phyloP scores from a whole-genome alignment of 1,140 invertebrate genomes.

The Lucilia cuprina region DNA sequence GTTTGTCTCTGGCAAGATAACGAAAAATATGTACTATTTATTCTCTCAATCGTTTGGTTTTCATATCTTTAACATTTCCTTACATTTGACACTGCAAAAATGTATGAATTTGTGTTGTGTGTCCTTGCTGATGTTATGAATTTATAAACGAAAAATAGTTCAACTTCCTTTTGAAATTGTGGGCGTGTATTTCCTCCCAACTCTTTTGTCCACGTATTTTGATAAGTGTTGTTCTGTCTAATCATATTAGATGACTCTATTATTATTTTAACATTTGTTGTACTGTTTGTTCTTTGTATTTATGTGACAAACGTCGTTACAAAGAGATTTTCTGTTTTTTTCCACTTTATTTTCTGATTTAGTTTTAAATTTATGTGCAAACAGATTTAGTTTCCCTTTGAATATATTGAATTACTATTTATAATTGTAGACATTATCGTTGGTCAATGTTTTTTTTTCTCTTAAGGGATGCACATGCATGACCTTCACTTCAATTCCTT shows the following conservation, averaged over 20 bases:
- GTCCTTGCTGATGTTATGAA: background rate
- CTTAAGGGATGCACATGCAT: no score
- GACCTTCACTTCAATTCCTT: no score
- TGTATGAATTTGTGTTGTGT: no score
- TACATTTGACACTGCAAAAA: background rate
- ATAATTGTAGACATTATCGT: background rate
- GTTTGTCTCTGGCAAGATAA: conserved; percentile 5
- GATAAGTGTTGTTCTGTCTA: conserved; percentile 8
- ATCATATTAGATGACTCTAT: conserved; percentile 26
- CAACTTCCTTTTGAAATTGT: conserved; percentile 16
- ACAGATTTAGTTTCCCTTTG: background rate
- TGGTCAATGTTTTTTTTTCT: background rate
- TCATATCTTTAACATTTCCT: background rate
- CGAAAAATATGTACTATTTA: background rate
- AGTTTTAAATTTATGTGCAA: background rate
- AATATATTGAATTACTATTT: background rate
- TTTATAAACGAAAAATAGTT: background rate
- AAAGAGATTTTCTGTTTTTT: background rate
- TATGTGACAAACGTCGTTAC: background rate
- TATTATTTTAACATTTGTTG: background rate
- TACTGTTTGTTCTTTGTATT: background rate
- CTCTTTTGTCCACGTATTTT: conserved; percentile 38
- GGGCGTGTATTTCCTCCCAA: conserved; percentile 40
- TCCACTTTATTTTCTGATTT: background rate
- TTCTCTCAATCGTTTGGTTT: background rate